Evolutionary conservation across 2,888 invertebrate species (phyloP), one percentile per base, ranked within the genome.

Genomic region (Gasteruption jaculator): DNA sequence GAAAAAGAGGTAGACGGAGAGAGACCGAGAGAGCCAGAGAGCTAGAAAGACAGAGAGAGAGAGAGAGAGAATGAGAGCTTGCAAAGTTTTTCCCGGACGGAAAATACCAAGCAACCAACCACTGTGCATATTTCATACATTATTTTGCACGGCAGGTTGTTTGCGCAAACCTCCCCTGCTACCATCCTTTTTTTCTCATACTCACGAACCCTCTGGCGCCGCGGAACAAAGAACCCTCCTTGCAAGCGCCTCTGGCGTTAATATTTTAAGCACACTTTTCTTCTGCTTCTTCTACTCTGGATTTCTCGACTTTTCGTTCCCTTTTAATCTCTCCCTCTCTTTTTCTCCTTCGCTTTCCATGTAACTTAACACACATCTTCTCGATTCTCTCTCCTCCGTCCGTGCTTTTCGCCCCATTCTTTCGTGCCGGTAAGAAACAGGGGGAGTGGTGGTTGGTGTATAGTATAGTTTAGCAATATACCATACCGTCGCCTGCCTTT

Each of bases 201-300:
- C 45, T 41, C 49, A 49, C 42, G 48, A 47, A 42, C 44, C 49
- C 48, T 54, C 56, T 56, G 50, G 52, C 52, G 57, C 58, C 56
- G 50, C 47, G 56, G 62, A 69, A 69, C 68, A 68, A 67, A 69
- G 68, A 61, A 58, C 61, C 54, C 58, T 57, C 52, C 58, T 53
- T 51, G 59, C 57, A 53, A 59, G 59, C 60, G 66, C 69, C 68
- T 57, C 52, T 53, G 63, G 69, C 68, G 67, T 69, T 69, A 69
- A 69, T 69, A 69, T 69, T 69, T 69, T 69, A 69, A 69, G 67
- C 66, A 66, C 67, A 68, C 67, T 68, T 68, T 69, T 67, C 64
- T 64, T 62, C 62, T 53, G 38, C 48, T 36, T 33, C 41, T 52
- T 38, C 43, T 47, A 33, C 43, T 31, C 33, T 21, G 20, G 26